phyloP scores from a whole-genome alignment of 1,140 invertebrate genomes.

The Meteorus sp. region DNA sequence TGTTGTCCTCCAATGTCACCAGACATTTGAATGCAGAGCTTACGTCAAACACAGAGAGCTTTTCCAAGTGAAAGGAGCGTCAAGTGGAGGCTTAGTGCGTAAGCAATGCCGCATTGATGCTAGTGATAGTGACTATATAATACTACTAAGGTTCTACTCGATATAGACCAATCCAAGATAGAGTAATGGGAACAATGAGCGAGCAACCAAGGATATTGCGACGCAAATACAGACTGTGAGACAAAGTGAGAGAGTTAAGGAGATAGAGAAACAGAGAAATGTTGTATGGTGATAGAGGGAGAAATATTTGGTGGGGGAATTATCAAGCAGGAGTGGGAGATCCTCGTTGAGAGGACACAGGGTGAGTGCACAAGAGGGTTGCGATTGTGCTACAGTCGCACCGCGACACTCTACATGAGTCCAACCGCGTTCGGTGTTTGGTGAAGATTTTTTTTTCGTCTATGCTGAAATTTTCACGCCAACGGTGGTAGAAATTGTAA shows the following conservation, averaged over 20 bases:
- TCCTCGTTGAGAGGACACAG: slow-evolving; percentile 27
- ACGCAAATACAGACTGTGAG: not conserved
- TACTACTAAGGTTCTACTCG: no score
- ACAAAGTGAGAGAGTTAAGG: not conserved
- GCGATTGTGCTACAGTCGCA: slow-evolving; percentile 58
- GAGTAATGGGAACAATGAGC: not conserved
- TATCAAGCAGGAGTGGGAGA: slow-evolving; percentile 31
- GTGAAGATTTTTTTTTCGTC: not conserved
- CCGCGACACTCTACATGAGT: slow-evolving; percentile 54
- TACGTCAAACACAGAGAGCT: not conserved
- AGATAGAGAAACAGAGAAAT: no score
- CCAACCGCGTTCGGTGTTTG: slow-evolving; percentile 43
- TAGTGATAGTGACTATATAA: not conserved
- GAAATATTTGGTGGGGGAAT: slow-evolving; percentile 23
- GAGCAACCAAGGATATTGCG: not conserved
- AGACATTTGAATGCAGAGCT: not conserved
- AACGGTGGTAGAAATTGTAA: not conserved
- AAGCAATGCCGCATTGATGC: not conserved
- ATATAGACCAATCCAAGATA: no score
- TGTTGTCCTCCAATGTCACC: not conserved
- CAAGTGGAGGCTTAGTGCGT: not conserved
- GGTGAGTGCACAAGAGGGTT: slow-evolving; percentile 49
- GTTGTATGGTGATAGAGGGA: no score
- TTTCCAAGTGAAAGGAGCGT: not conserved
- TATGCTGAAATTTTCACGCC: not conserved